A percentile compares a stretch with the other conserved stretches of the same genome.
phyloP scores from a whole-genome alignment of 2,797 vertebrate genomes.

The Trichosurus vulpecula region DNA sequence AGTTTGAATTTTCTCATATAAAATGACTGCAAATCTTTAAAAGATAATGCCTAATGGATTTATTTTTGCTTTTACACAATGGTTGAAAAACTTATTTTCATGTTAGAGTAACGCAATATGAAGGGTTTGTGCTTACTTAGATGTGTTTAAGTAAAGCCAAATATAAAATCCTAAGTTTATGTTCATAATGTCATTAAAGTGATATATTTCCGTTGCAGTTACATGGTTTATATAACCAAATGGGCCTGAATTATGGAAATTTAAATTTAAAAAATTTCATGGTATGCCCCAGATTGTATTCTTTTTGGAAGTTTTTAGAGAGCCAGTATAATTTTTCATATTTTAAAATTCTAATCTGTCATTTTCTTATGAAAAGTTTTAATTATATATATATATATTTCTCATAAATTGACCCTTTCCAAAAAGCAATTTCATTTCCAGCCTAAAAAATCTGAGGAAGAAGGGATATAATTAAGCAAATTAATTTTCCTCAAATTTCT shows the following conservation, averaged over 20 bases:
- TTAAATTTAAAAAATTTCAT: constrained; percentile 4
- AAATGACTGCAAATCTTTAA: constrained; percentile 10
- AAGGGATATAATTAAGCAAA: constrained; percentile 38
- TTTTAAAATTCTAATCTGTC: constrained; percentile 48
- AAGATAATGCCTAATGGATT: background rate
- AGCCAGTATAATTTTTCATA: constrained; percentile 48
- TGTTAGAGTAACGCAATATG: constrained; percentile 41
- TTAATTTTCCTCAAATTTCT: constrained; percentile 4
- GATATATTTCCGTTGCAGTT: constrained; percentile 38
- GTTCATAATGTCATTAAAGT: constrained; percentile 44
- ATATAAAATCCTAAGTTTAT: constrained; percentile 22
- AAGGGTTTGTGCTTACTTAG: background rate
- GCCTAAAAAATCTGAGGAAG: constrained; percentile 28
- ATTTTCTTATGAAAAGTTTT: background rate
- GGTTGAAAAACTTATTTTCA: constrained; percentile 14
- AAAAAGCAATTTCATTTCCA: constrained; percentile 10
- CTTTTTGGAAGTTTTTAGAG: constrained; percentile 33
- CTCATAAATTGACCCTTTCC: constrained; percentile 51
- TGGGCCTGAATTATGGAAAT: constrained; percentile 16
- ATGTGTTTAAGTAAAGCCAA: constrained; percentile 21
- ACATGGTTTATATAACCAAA: background rate
- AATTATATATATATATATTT: constrained; percentile 25
- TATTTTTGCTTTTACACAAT: background rate
- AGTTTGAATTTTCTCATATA: constrained; percentile 31
- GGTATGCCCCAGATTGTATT: background rate